Percentiles rank a stretch among this genome's conserved stretches.
Conservation (phyloP, 1,140 invertebrate genomes). For the Eupristina koningsbergeri region DNA sequence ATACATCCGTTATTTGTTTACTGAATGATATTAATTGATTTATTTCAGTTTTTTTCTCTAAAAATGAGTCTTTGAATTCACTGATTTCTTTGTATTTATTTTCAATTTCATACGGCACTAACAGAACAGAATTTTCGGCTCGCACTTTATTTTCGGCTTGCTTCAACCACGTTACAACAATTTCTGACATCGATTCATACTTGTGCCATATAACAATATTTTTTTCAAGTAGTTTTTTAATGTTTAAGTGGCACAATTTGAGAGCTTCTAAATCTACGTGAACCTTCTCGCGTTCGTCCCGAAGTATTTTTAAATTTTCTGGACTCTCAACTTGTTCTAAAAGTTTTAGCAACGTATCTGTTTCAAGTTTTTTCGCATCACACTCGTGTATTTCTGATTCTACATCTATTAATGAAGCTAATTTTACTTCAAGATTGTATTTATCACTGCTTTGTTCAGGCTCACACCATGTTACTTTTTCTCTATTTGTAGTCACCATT, state of each 20-base stretch:
- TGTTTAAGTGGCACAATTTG: constrained; percentile 78
- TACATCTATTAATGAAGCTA: constrained; percentile 85
- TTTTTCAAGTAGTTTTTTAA: constrained; percentile 80
- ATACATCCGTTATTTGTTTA: constrained; percentile 79
- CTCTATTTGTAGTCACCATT: constrained; percentile 84
- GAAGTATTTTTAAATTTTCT: constrained; percentile 78
- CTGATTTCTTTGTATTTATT: constrained; percentile 82
- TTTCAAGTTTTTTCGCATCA: constrained; percentile 77
- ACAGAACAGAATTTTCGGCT: constrained; percentile 80
- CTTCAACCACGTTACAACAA: constrained; percentile 87
- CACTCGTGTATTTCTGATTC: constrained; percentile 82
- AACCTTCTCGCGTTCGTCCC: constrained; percentile 78
- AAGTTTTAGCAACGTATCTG: constrained; percentile 79
- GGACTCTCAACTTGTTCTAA: constrained; percentile 80
- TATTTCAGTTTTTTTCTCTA: constrained; percentile 79
- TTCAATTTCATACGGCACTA: constrained; percentile 81
- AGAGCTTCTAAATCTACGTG: constrained; percentile 80
- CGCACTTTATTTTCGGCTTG: constrained; percentile 87
- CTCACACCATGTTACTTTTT: constrained; percentile 94
- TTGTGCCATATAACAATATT: constrained; percentile 86
- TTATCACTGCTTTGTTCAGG: constrained; percentile 89
- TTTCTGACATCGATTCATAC: constrained; percentile 85
- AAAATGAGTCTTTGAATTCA: constrained; percentile 77
- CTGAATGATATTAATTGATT: constrained; percentile 79
- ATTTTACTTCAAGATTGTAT: constrained; percentile 94